These are phyloP conservation scores for Ptiloglossa arizonensis DNA, from an alignment of 1,140 invertebrate species.

Conservation along the genomic window DNA sequence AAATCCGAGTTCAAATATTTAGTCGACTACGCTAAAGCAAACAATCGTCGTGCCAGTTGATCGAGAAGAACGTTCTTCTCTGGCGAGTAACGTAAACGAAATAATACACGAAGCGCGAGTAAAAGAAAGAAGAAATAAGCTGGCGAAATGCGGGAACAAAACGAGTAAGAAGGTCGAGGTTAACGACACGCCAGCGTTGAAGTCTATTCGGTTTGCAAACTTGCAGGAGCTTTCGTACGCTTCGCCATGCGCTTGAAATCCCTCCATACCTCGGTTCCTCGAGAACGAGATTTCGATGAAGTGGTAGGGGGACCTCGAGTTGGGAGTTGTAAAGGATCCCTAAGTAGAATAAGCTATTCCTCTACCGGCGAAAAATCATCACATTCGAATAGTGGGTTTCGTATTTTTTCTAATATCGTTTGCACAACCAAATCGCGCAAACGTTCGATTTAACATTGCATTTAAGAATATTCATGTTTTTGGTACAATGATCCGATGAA, in stretches of 20 bases:
- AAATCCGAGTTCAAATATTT: too few relatives aligned
- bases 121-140: not conserved
- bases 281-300: slow-evolving; percentile 43
- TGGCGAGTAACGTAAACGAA: not conserved
- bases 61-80: too few relatives aligned
- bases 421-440: too few relatives aligned
- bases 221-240: slow-evolving; percentile 21
- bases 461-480: too few relatives aligned
- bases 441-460: too few relatives aligned
- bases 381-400: not conserved
- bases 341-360: slow-evolving; percentile 25
- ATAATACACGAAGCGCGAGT: not conserved
- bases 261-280: not conserved
- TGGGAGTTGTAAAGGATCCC: slow-evolving; percentile 8
- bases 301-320: not conserved
- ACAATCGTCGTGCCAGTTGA: too few relatives aligned
- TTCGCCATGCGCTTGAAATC: slow-evolving; percentile 29
- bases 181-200: slow-evolving; percentile 16
- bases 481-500: too few relatives aligned
- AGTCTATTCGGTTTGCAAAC: slow-evolving; percentile 41
- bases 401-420: not conserved
- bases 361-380: not conserved
- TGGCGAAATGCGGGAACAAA: not conserved
- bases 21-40: too few relatives aligned
- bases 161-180: not conserved